These are phyloP conservation scores for Tenrec ecaudatus DNA, from an alignment of 2,113 vertebrate genomes.

Conservation along the genomic window DNA sequence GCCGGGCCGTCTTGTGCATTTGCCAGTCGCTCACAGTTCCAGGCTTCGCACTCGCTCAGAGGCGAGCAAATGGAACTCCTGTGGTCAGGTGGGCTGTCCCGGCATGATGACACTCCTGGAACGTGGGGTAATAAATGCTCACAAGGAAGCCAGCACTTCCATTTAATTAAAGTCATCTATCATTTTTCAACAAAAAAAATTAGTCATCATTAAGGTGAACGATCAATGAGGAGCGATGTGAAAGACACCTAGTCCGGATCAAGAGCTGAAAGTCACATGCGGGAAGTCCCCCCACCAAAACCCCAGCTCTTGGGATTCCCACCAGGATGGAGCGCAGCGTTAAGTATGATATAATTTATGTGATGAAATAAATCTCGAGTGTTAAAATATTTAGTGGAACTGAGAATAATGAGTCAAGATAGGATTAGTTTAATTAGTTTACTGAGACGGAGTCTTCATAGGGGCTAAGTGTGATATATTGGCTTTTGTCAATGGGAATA, in stretches of 20 bases:
- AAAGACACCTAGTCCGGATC: conserved; percentile 83
- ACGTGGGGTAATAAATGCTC: conserved; percentile 80
- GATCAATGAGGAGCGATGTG: conserved; percentile 78
- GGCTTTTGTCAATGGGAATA: conserved; percentile 90
- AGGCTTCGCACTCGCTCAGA: neutral
- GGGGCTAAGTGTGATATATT: conserved; percentile 90
- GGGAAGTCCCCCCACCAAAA: conserved; percentile 76
- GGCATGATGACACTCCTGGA: conserved; percentile 32
- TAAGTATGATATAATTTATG: conserved; percentile 91
- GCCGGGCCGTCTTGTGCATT: neutral
- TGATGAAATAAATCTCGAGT: conserved; percentile 88
- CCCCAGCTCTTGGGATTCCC: conserved; percentile 79
- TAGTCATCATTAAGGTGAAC: conserved; percentile 88
- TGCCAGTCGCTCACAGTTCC: conserved; percentile 33
- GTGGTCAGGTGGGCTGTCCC: conserved; percentile 15
- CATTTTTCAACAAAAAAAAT: conserved; percentile 81
- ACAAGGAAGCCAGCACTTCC: conserved; percentile 81
- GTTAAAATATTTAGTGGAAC: conserved; percentile 90
- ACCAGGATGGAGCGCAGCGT: conserved; percentile 79
- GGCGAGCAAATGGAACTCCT: conserved; percentile 51
- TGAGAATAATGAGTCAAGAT: conserved; percentile 89
- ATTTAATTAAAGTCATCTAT: conserved; percentile 87
- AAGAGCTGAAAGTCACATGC: conserved; percentile 82
- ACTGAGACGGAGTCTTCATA: conserved; percentile 88
- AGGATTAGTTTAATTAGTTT: conserved; percentile 92